Conservation (phyloP, 1,140 invertebrate species). For the Parasteatoda tepidariorum region DNA sequence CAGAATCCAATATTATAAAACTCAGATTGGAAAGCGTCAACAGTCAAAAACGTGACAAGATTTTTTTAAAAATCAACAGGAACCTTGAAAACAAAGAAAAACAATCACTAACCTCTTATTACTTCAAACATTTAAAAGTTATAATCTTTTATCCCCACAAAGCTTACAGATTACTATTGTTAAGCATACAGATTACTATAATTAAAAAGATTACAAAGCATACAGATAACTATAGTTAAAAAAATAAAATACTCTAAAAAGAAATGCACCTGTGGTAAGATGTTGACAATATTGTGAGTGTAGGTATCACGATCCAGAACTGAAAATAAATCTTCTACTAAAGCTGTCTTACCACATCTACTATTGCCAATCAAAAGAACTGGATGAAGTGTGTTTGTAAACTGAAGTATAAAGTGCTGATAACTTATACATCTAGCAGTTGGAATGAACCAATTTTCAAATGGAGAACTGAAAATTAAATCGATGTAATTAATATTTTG, state of each 20-base stretch:
- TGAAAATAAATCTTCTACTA: slow-evolving; percentile 76
- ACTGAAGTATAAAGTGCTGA: slow-evolving; percentile 76
- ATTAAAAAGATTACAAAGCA: too few relatives aligned
- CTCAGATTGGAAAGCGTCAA: too few relatives aligned
- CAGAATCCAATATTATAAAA: too few relatives aligned
- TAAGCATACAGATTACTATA: too few relatives aligned
- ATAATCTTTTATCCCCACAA: too few relatives aligned
- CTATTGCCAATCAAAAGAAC: slow-evolving; percentile 82
- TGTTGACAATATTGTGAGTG: slow-evolving; percentile 80
- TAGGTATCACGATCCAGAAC: slow-evolving; percentile 72
- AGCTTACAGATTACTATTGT: too few relatives aligned
- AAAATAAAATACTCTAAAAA: background rate
- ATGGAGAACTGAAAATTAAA: background rate
- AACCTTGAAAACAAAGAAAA: too few relatives aligned
- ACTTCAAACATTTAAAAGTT: too few relatives aligned
- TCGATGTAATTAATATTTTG: background rate
- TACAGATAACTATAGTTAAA: too few relatives aligned
- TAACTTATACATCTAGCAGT: slow-evolving; percentile 86
- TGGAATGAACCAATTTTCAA: slow-evolving; percentile 80
- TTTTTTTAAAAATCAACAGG: too few relatives aligned
- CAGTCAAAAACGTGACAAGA: too few relatives aligned
- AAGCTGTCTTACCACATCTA: slow-evolving; percentile 83
- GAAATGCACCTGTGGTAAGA: slow-evolving; percentile 78
- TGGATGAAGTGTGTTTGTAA: slow-evolving; percentile 76
- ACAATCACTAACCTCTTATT: too few relatives aligned